Base-by-base conservation (phyloP, 2,113 vertebrate genomes). In the Amazona guildingii region DNA sequence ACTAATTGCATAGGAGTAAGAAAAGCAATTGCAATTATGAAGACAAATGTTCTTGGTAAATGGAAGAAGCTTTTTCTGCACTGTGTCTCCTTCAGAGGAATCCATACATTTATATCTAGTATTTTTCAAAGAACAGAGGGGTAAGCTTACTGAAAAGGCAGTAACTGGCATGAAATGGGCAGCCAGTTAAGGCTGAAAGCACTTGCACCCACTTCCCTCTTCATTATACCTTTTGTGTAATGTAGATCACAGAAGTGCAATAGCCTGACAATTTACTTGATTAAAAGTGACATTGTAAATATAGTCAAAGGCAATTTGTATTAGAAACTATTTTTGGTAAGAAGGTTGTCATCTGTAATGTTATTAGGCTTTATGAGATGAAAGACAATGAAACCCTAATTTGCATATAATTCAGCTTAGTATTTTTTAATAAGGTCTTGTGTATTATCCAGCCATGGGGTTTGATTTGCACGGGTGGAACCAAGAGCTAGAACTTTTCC, bases 241-340 rank as follows among this genome's bases (percentile, higher is more conserved):
- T 11, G 29, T 59, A 79, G 88, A 80, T 76, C 7, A 20, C 84
- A 89, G 57, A 87, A 94, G 81, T 75, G 81, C 84, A 86, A 77
- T 92, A 93, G 88, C 84, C 88, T 94, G 88, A 91, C 88, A 96
- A 87, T 93, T 93, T 52, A 10, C 77, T 89, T 95, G 95, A 97
- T 97, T 97, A 97, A 96, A 97, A 94, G 81, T 92, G 94, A 94
- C 92, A 88, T 77, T 90, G 93, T 96, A 94, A 97, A 97, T 96
- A 94, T 2, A 97, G 93, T 94, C 94, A 95, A 95, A 96, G 88
- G 91, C 86, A 95, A 94, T 95, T 94, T 94, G 86, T 94, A 87
- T 96, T 80, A 94, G 88, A 80, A 94, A 82, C 81, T 89, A 54
- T 77, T 94, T 95, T 91, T 96, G 63, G 86, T 94, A 92, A 73